These are phyloP conservation scores for Holocentrus rufus DNA, from an alignment of 2,797 vertebrate species.

Conservation along the genomic window DNA sequence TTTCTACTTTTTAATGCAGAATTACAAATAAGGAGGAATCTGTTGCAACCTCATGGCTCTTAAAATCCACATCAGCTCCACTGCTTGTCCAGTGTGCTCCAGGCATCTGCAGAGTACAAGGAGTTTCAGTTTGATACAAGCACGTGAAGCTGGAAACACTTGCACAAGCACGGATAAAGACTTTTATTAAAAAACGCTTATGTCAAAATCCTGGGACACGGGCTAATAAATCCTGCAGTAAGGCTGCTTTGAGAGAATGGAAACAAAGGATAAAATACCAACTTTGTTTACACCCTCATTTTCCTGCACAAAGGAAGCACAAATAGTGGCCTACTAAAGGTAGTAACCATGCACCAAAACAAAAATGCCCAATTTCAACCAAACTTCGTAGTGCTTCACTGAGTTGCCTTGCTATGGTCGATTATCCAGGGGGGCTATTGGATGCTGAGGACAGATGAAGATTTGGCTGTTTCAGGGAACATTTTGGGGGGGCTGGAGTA, in stretches of 20 bases:
- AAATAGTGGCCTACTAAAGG: conserved; percentile 47
- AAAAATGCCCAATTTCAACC: conserved; percentile 60
- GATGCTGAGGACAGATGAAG: conserved; percentile 82
- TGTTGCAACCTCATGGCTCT: conserved; percentile 55
- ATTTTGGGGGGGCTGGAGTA: conserved; percentile 76
- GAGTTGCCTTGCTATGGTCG: conserved; percentile 71
- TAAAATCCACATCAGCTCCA: conserved; percentile 59
- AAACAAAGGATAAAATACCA: conserved; percentile 53
- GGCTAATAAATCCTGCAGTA: conserved; percentile 49
- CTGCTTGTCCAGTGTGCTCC: conserved; percentile 50
- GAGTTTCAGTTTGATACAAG: conserved; percentile 51
- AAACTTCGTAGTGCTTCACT: conserved; percentile 74
- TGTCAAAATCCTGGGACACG: conserved; percentile 42
- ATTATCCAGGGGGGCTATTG: conserved; percentile 73
- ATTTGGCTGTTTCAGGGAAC: conserved; percentile 83
- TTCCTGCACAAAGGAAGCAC: conserved; percentile 33
- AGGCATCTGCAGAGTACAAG: conserved; percentile 60
- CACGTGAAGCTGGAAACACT: conserved; percentile 56
- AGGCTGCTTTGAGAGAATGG: conserved; percentile 48
- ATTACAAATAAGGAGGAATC: conserved; percentile 55
- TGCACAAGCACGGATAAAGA: conserved; percentile 43
- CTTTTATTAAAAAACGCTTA: conserved; percentile 44
- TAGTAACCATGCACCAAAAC: conserved; percentile 55
- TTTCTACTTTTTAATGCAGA: conserved; percentile 47
- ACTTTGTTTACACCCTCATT: conserved; percentile 39